phyloP scores from a whole-genome alignment of 2,113 vertebrate species.

The Cricetomys ansorgei region DNA sequence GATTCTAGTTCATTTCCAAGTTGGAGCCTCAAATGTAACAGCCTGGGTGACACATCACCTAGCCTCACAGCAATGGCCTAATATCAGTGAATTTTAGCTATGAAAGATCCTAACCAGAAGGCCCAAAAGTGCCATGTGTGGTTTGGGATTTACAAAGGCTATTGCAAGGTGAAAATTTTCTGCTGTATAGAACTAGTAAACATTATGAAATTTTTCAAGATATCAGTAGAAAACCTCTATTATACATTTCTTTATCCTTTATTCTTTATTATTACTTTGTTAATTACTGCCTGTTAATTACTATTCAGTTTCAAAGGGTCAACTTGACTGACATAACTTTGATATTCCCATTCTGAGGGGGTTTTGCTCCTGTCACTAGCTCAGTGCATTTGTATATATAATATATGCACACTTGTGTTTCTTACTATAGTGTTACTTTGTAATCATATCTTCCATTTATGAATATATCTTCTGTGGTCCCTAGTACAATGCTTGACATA shows the following conservation, averaged over 20 bases:
- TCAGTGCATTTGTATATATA: neutral
- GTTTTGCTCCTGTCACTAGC: neutral
- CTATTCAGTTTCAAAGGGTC: neutral
- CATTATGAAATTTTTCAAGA: neutral
- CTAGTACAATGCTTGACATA: neutral
- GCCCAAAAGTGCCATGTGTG: too few relatives aligned
- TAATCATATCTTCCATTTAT: neutral
- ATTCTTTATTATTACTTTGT: neutral
- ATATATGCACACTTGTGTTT: neutral
- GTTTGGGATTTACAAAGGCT: neutral
- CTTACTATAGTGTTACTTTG: neutral
- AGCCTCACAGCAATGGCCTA: rapidly evolving
- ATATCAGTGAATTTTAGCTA: neutral
- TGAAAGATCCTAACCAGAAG: neutral
- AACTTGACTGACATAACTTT: neutral
- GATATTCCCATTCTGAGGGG: neutral
- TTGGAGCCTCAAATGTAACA: neutral
- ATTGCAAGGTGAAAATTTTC: neutral
- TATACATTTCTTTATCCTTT: neutral
- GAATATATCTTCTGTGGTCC: neutral
- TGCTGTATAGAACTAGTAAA: neutral
- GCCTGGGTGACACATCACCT: neutral
- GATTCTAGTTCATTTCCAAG: neutral
- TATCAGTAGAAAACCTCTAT: neutral
- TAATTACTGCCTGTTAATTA: neutral